A percentile compares a stretch with the other conserved stretches of the same genome.
Evolutionary conservation across 2,888 invertebrate genomes (phyloP).

Genomic region (Caenorhabditis wallacei): DNA sequence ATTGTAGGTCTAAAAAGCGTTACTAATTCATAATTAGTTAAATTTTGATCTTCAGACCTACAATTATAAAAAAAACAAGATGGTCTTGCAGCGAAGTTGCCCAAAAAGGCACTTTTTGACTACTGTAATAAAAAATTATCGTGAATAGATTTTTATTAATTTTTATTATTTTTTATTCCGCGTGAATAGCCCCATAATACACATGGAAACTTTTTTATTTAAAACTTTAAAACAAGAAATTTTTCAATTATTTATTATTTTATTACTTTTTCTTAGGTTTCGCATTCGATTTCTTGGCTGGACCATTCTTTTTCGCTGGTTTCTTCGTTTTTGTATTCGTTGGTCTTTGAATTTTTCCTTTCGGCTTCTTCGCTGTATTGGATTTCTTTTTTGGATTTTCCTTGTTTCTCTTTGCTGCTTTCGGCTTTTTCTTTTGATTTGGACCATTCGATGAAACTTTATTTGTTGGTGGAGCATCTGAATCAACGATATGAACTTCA

Average conservation of each 20-base stretch:
- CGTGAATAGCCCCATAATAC: too few relatives aligned
- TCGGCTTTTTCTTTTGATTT: not conserved
- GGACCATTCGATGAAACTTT: too few relatives aligned
- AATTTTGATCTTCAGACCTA: not conserved
- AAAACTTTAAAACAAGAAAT: too few relatives aligned
- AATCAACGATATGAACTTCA: not conserved
- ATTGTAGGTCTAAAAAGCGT: too few relatives aligned
- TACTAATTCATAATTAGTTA: too few relatives aligned
- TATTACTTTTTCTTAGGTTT: slow-evolving; percentile 15
- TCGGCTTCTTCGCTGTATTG: not conserved
- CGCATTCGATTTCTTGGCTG: not conserved
- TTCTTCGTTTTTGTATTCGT: not conserved
- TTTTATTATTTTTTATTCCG: too few relatives aligned
- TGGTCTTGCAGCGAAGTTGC: too few relatives aligned
- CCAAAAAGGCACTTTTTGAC: too few relatives aligned
- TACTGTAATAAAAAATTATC: too few relatives aligned
- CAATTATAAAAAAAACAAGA: not conserved
- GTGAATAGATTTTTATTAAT: too few relatives aligned
- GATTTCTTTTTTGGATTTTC: not conserved
- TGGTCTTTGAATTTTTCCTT: not conserved
- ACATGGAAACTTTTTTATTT: too few relatives aligned
- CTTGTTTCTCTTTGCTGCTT: not conserved
- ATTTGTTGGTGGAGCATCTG: not conserved
- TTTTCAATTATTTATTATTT: not conserved
- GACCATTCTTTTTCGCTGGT: slow-evolving; percentile 5